Base-by-base conservation (phyloP, 2,113 vertebrate species). In the Coracopsis vasa region DNA sequence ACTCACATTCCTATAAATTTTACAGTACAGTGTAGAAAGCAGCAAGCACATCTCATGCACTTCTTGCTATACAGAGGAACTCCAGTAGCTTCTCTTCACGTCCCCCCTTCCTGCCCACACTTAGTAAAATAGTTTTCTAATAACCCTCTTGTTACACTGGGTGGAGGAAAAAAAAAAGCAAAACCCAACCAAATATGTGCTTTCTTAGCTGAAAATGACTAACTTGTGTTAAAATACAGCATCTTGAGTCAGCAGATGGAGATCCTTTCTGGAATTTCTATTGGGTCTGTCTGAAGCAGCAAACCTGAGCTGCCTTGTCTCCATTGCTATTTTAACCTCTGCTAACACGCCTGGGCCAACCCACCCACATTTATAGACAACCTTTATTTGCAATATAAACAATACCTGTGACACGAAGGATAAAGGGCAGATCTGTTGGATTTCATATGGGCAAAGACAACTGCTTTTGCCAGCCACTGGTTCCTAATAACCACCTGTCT, bases 381-480 rank as follows among this genome's bases (percentile, higher is more conserved):
- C 39, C 65, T 87, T 92, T 78, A 74, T 92, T 94, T 96, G 92
- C 27, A 94, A 61, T 84, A 72, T 71, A 96, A 96, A 95, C 85
- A 92, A 80, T 51, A 86, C 21, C 42, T 70, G 51, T 74, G 82
- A 83, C 88, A 84, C 7, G 0, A 79, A 13, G 86, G 75, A 78
- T 86, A 88, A 90, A 95, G 82, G 82, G 90, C 81, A 93, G 78
- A 47, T 80, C 86, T 71, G 67, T 20, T 16, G 64, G 72, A 77
- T 78, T 88, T 90, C 75, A 28, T 8, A 42, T 4, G 51, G 60
- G 47, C 90, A 96, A 80, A 93, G 50, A 79, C 77, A 92, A 87
- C 65, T 84, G 77, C 35, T 79, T 81, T 84, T 92, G 69, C 50
- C 80, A 89, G 67, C 33, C 60, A 24, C 42, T 48, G 50, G 16